Evolutionary conservation across 2,113 vertebrate genomes (phyloP).

Genomic region (Pachypanchax playfairii): DNA sequence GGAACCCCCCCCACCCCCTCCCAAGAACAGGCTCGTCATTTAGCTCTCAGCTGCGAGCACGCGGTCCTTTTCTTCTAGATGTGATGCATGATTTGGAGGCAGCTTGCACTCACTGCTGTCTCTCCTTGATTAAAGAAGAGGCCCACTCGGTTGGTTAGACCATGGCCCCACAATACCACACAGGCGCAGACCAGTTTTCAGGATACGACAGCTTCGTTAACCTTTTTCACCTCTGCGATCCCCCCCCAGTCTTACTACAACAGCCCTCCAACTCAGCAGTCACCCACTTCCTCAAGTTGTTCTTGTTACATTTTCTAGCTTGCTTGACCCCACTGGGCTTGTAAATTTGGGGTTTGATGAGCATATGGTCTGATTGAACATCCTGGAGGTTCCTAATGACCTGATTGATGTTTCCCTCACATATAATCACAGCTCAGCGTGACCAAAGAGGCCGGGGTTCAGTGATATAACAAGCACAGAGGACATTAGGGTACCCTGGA

Average conservation of each 20-base stretch:
- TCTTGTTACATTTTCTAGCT: slow-evolving; percentile 41
- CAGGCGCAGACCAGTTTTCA: slow-evolving; percentile 56
- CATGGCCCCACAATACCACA: slow-evolving; percentile 60
- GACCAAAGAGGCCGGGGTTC: slow-evolving; percentile 40
- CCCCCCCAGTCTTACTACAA: slow-evolving; percentile 35
- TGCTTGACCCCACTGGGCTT: slow-evolving; percentile 26
- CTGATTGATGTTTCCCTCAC: slow-evolving; percentile 63
- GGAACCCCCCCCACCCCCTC: slow-evolving; percentile 29
- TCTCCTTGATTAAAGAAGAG: slow-evolving; percentile 79
- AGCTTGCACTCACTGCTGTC: slow-evolving; percentile 38
- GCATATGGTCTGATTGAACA: slow-evolving; percentile 45
- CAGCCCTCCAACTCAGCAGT: slow-evolving; percentile 8
- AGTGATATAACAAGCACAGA: slow-evolving; percentile 17
- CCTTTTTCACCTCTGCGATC: slow-evolving; percentile 73
- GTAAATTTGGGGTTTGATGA: slow-evolving; percentile 61
- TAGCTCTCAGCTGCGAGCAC: slow-evolving; percentile 51
- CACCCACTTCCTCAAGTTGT: slow-evolving; percentile 35
- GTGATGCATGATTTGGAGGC: slow-evolving; percentile 77
- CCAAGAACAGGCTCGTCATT: slow-evolving; percentile 67
- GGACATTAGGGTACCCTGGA: slow-evolving; percentile 17
- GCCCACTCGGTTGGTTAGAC: slow-evolving; percentile 39
- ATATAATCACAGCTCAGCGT: slow-evolving; percentile 61
- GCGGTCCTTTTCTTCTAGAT: slow-evolving; percentile 69
- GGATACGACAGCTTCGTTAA: slow-evolving; percentile 65
- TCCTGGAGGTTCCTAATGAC: slow-evolving; percentile 63